phyloP scores from a whole-genome alignment of 2,113 vertebrate genomes.

The Hiodon alosoides region DNA sequence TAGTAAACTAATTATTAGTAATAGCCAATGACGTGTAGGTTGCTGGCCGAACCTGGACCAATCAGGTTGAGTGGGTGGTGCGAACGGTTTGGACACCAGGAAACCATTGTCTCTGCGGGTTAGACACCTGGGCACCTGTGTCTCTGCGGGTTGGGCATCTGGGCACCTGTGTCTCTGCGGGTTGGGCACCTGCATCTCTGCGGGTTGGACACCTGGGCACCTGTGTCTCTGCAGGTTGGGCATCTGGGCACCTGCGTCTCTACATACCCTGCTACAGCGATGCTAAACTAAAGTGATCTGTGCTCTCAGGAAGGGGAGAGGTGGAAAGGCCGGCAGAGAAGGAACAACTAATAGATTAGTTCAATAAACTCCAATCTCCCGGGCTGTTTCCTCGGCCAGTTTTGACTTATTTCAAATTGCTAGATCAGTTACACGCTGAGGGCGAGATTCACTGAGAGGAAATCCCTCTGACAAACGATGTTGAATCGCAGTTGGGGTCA shows the following conservation, averaged over 20 bases:
- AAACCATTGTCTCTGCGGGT: background rate
- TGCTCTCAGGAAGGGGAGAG: too few species aligned
- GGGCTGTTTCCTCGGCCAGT: conserved; percentile 36
- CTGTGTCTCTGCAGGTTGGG: background rate
- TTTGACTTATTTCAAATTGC: conserved; percentile 43
- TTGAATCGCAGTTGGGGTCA: background rate
- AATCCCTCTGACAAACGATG: background rate
- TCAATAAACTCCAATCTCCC: conserved; percentile 1
- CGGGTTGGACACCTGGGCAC: too few species aligned
- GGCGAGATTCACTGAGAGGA: conserved; percentile 15
- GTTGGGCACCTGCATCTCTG: too few species aligned
- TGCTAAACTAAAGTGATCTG: background rate
- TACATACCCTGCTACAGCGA: background rate
- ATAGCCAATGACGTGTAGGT: too few species aligned
- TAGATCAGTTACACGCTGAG: conserved; percentile 24
- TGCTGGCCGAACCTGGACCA: too few species aligned
- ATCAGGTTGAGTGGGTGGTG: too few species aligned
- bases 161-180: too few species aligned
- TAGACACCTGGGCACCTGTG: background rate
- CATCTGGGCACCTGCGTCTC: background rate
- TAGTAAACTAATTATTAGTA: too few species aligned
- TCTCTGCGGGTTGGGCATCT: too few species aligned
- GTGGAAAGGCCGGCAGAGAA: background rate
- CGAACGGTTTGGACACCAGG: too few species aligned
- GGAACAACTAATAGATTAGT: conserved; percentile 18